Percentiles rank a stretch among this genome's conserved stretches.
These are phyloP conservation scores for Vollenhovia emeryi DNA, from an alignment of 1,140 invertebrate genomes.

Conservation along the genomic window DNA sequence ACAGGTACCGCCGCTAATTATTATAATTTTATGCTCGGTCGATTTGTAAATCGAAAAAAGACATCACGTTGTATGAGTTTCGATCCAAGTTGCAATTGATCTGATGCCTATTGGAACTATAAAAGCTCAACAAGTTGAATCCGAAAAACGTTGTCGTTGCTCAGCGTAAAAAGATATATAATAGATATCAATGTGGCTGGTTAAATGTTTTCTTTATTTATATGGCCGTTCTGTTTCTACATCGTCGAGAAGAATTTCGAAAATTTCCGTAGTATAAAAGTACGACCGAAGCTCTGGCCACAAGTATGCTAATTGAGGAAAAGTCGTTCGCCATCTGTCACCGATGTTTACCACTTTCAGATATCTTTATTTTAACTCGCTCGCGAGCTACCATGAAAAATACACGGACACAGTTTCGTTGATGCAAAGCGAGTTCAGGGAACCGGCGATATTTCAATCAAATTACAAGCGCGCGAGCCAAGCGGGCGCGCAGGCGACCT, in stretches of 20 bases:
- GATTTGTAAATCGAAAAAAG: not conserved
- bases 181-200: not conserved
- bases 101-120: not conserved
- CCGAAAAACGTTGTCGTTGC: not conserved
- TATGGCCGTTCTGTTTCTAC: not conserved
- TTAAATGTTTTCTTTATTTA: not conserved
- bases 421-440: slow-evolving; percentile 75
- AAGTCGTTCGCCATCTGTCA: slow-evolving; percentile 8
- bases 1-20: slow-evolving; percentile 75
- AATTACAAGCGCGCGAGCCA: slow-evolving; percentile 81
- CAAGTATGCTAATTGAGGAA: not conserved
- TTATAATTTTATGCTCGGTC: not conserved
- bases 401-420: slow-evolving; percentile 79
- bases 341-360: slow-evolving; percentile 75
- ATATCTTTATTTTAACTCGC: slow-evolving; percentile 85
- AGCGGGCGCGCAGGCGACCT: slow-evolving; percentile 83
- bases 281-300: not conserved
- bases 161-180: not conserved
- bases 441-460: slow-evolving; percentile 82
- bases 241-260: not conserved
- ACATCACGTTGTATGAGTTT: not conserved
- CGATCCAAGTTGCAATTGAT: not conserved
- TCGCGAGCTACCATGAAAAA: slow-evolving; percentile 83
- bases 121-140: not conserved
- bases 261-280: not conserved